Conservation (phyloP, 2,113 vertebrate species). For the Micronisus gabar region DNA sequence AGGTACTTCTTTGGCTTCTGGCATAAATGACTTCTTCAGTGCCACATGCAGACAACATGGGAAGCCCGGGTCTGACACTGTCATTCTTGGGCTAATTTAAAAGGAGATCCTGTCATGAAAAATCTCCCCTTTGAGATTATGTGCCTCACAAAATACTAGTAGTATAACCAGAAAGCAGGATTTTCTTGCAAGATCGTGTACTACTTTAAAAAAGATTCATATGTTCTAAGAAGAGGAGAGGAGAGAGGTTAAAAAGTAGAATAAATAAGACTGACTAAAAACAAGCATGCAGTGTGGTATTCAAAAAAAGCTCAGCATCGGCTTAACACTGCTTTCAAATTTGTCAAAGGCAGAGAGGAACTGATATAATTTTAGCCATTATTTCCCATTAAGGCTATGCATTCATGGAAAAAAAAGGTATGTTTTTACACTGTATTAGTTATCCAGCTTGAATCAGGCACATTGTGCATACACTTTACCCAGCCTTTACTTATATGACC, state of each 20-base stretch:
- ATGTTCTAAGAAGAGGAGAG: background rate
- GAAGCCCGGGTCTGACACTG: background rate
- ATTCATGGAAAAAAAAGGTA: background rate
- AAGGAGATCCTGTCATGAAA: background rate
- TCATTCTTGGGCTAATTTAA: background rate
- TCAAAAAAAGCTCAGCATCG: background rate
- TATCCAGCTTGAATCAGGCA: background rate
- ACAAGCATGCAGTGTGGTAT: background rate
- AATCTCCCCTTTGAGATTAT: background rate
- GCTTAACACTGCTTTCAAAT: background rate
- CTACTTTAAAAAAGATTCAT: background rate
- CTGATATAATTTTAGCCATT: background rate
- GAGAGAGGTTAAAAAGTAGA: background rate
- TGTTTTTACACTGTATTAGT: background rate
- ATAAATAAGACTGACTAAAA: background rate
- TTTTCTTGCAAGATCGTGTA: background rate
- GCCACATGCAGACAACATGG: background rate
- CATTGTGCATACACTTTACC: background rate
- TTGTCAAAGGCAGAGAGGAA: background rate
- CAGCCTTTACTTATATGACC: background rate
- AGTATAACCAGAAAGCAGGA: background rate
- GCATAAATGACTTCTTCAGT: background rate
- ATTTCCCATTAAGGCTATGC: background rate
- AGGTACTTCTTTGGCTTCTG: background rate
- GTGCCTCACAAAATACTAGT: background rate